Evolutionary conservation across 2,113 vertebrate genomes (phyloP), one percentile per base, ranked within the genome.

Genomic region (Montifringilla adamsi): DNA sequence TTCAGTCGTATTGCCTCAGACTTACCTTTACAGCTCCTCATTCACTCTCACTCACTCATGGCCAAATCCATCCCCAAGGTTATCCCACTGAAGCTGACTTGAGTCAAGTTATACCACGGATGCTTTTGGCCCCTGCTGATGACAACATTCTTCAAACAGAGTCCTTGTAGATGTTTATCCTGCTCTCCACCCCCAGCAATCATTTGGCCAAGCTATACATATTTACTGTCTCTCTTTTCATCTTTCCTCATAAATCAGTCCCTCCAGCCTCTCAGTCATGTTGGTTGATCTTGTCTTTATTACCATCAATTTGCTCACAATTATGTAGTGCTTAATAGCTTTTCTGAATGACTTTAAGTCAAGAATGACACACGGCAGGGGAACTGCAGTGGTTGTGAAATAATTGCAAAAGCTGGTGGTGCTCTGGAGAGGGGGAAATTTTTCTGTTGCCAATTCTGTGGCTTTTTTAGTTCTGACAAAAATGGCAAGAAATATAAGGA

Each of bases 211-310:
- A 95, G 53, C 49, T 91, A 78, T 96, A 90, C 37, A 74, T 89
- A 96, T 93, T 97, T 97, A 96, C 58, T 84, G 26, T 60, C 6
- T 3, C 31, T 96, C 80, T 94, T 95, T 96, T 96, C 75, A 97
- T 97, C 91, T 97, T 89, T 91, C 41, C 43, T 95, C 92, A 79
- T 96, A 97, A 97, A 97, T 97, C 96, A 97, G 69, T 96, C 91
- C 75, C 78, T 97, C 85, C 52, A 97, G 81, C 85, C 94, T 93
- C 94, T 97, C 96, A 96, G 84, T 97, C 96, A 96, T 95, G 86
- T 93, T 96, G 49, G 49, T 90, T 96, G 85, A 95, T 96, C 90
- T 97, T 98, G 89, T 95, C 96, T 98, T 97, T 98, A 97, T 97
- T 96, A 72, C 87, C 87, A 95, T 82, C 87, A 96, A 96, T 97